These are phyloP conservation scores for Cricetomys ansorgei DNA, from an alignment of 2,113 vertebrate species.

Conservation along the genomic window DNA sequence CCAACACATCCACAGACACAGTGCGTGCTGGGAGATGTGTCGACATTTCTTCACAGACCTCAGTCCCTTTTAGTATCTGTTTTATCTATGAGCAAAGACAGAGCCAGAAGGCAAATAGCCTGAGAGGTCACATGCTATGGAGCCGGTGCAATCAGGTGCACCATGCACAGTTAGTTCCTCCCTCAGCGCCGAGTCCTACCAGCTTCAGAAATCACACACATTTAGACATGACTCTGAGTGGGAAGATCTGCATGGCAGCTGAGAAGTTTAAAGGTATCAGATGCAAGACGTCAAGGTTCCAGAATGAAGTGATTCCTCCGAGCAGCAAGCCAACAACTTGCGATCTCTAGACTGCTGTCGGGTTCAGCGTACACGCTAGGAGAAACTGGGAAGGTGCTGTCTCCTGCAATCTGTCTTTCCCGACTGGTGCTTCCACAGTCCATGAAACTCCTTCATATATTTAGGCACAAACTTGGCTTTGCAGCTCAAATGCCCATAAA, in stretches of 20 bases:
- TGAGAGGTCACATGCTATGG: background rate
- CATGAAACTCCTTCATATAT: slow-evolving; percentile 20
- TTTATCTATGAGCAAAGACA: background rate
- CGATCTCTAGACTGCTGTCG: background rate
- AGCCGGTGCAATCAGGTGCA: background rate
- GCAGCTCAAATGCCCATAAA: background rate
- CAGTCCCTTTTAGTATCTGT: background rate
- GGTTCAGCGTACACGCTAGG: background rate
- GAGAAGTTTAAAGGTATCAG: background rate
- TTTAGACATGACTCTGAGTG: background rate
- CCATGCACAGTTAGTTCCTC: background rate
- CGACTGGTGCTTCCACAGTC: background rate
- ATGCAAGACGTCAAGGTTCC: background rate
- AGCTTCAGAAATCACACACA: background rate
- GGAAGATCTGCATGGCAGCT: background rate
- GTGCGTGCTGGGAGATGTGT: background rate
- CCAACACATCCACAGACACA: background rate
- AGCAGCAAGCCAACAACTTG: background rate
- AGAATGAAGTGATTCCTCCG: background rate
- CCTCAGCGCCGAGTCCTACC: background rate
- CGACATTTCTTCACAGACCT: background rate
- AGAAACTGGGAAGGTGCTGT: background rate
- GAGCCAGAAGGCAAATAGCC: background rate
- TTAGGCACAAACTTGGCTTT: background rate
- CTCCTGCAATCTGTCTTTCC: slow-evolving; percentile 10